These are phyloP conservation scores for Pachypeltis micranthus DNA, from an alignment of 1,140 invertebrate species.

Conservation along the genomic window DNA sequence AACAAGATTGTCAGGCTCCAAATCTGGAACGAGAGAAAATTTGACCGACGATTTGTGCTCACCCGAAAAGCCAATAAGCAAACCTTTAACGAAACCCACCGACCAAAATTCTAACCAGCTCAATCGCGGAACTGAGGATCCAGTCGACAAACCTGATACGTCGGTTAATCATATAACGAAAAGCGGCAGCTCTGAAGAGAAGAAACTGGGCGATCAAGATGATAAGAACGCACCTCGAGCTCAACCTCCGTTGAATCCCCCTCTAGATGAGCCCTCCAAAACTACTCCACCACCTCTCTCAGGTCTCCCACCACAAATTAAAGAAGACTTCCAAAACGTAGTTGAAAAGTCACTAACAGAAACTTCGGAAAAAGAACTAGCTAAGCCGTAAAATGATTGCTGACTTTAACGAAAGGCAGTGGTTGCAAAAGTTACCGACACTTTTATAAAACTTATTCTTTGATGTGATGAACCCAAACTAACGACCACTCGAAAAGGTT, in stretches of 20 bases:
- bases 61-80: background rate
- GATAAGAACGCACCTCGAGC: background rate
- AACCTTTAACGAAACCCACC: constrained; percentile 9
- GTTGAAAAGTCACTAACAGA: constrained; percentile 16
- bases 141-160: background rate
- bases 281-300: no score
- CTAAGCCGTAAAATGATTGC: background rate
- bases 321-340: background rate
- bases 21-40: constrained; percentile 3
- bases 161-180: no score
- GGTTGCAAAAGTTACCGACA: no score
- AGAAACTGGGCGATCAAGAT: background rate
- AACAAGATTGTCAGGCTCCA: background rate
- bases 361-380: constrained; percentile 12
- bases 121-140: background rate
- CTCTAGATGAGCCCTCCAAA: background rate
- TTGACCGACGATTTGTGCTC: background rate
- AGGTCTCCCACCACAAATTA: background rate
- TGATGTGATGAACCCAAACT: no score
- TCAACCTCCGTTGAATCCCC: background rate
- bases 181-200: background rate
- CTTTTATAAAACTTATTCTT: no score
- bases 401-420: no score
- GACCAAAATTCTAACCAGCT: constrained; percentile 20
- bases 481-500: no score